Percentiles rank a stretch among this genome's conserved stretches.
phyloP scores from a whole-genome alignment of 2,797 vertebrate species.

The Molossus molossus region DNA sequence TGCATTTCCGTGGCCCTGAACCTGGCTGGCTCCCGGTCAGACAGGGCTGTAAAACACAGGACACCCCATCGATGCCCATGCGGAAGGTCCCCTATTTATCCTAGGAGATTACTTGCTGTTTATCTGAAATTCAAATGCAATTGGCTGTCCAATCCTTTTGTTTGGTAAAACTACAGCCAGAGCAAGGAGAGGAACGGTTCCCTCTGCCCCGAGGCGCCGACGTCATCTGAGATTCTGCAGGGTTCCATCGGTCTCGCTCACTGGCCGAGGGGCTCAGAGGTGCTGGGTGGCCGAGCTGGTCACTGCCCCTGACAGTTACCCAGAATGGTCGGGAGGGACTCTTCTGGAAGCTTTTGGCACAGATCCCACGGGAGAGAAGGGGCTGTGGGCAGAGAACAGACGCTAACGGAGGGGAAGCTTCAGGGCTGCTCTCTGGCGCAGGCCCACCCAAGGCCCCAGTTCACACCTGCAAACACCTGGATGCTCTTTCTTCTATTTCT shows the following conservation, averaged over 20 bases:
- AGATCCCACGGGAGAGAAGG: background rate
- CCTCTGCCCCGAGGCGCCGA: constrained; percentile 61
- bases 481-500: background rate
- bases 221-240: constrained; percentile 62
- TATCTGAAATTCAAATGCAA: background rate
- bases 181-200: constrained; percentile 59
- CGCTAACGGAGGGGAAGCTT: background rate
- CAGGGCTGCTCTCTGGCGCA: background rate
- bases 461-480: background rate
- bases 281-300: background rate
- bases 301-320: background rate
- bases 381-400: background rate
- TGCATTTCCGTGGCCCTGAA: background rate
- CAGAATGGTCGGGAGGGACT: background rate
- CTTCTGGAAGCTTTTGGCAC: background rate
- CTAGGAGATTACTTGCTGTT: background rate
- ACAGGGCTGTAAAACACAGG: background rate
- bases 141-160: background rate
- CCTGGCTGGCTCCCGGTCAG: background rate
- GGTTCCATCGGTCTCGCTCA: background rate
- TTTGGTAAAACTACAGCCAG: background rate
- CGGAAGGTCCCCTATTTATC: background rate
- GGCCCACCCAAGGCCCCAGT: background rate
- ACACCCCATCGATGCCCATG: background rate
- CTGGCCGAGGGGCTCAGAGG: background rate